phyloP scores from a whole-genome alignment of 2,113 vertebrate genomes.

The Hemichromis elongatus region DNA sequence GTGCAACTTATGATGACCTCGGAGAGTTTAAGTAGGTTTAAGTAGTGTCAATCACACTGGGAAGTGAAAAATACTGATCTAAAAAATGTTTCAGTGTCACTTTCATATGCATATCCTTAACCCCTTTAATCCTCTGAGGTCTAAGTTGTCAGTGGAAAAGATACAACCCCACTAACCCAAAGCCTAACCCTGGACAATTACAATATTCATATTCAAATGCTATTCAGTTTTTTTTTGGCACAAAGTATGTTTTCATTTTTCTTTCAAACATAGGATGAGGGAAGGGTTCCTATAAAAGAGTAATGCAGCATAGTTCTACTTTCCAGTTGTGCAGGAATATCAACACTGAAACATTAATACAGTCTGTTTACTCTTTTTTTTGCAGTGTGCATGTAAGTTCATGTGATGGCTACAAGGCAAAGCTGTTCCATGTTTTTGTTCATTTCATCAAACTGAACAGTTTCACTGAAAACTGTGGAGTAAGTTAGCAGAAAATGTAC shows the following conservation, averaged over 20 bases:
- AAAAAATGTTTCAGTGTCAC: neutral
- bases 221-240: fast-evolving
- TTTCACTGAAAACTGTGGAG: neutral
- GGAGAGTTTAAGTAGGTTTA: neutral
- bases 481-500: too few species aligned
- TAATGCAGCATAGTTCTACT: neutral
- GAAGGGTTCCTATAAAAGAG: neutral
- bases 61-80: neutral
- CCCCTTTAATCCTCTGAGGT: neutral
- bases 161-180: neutral
- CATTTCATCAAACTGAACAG: neutral
- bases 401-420: neutral
- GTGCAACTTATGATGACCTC: neutral
- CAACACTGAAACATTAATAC: neutral
- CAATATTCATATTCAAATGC: neutral
- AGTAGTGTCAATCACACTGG: neutral
- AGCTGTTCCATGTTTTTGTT: neutral
- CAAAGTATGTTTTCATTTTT: neutral
- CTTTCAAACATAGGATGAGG: neutral
- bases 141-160: neutral
- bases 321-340: neutral
- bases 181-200: fast-evolving
- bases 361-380: neutral
- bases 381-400: neutral
- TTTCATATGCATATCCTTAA: neutral